Conservation (phyloP, 2,888 invertebrate species). For the Nomada fucata region DNA sequence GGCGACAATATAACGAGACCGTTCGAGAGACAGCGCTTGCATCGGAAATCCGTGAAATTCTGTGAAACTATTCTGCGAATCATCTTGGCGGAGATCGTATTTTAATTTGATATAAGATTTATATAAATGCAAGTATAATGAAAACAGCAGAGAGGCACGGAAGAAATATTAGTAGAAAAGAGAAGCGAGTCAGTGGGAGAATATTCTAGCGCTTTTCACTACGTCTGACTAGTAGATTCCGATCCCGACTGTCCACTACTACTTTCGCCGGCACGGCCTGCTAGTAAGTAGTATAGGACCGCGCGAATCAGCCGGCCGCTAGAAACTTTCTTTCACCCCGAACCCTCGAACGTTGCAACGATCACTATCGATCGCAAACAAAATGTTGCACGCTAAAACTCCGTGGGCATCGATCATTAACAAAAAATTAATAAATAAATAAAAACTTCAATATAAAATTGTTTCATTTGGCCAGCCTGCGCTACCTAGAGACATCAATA, state of each 20-base stretch:
- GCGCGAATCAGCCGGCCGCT: conserved; percentile 40
- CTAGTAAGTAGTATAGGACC: conserved; percentile 49
- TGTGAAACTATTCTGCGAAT: too few species aligned
- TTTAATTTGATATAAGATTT: too few species aligned
- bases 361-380: neutral
- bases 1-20: conserved; percentile 6
- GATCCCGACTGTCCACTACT: conserved; percentile 28
- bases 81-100: too few species aligned
- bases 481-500: too few species aligned
- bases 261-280: conserved; percentile 29
- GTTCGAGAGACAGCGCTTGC: neutral
- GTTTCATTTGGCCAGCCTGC: too few species aligned
- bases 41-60: too few species aligned
- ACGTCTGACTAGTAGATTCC: conserved; percentile 32
- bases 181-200: neutral
- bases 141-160: too few species aligned
- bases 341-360: neutral
- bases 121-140: too few species aligned
- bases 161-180: too few species aligned
- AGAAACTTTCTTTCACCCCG: neutral
- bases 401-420: too few species aligned
- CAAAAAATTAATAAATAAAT: neutral
- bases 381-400: neutral
- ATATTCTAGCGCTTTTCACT: neutral
- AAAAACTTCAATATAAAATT: neutral